phyloP scores from a whole-genome alignment of 2,797 vertebrate genomes.

The Onychomys arenicola region DNA sequence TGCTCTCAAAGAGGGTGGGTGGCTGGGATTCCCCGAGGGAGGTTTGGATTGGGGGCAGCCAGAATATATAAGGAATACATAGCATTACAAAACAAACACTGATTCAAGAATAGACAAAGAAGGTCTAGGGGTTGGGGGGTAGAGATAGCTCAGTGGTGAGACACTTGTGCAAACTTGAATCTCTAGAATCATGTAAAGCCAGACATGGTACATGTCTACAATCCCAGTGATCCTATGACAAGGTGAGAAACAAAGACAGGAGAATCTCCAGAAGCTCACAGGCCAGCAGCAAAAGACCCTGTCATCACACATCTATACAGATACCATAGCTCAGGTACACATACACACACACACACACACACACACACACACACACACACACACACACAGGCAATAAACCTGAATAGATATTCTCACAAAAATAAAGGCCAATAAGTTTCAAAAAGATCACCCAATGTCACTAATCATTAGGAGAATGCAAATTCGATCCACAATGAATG shows the following conservation, averaged over 20 bases:
- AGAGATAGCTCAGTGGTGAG: not conserved
- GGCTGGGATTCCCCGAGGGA: not conserved
- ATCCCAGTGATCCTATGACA: not conserved
- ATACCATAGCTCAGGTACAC: not conserved
- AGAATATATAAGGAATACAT: not conserved
- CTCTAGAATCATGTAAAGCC: not conserved
- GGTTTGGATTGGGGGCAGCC: not conserved
- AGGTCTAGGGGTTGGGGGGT: no score
- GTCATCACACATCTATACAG: not conserved
- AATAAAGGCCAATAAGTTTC: not conserved
- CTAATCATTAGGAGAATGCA: not conserved
- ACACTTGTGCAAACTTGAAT: not conserved
- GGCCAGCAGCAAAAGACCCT: not conserved
- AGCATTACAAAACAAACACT: no score
- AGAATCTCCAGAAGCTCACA: not conserved
- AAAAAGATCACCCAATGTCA: not conserved
- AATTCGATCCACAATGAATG: not conserved
- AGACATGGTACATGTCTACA: not conserved
- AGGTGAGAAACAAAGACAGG: not conserved
- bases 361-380: not conserved
- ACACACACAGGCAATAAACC: not conserved
- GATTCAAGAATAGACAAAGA: not conserved
- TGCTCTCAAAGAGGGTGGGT: accelerated
- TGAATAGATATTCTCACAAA: not conserved
- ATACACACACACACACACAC: not conserved